Evolutionary conservation across 2,888 invertebrate genomes (phyloP), one percentile per base, ranked within the genome.

Genomic region (Ichneumoninae sp.): DNA sequence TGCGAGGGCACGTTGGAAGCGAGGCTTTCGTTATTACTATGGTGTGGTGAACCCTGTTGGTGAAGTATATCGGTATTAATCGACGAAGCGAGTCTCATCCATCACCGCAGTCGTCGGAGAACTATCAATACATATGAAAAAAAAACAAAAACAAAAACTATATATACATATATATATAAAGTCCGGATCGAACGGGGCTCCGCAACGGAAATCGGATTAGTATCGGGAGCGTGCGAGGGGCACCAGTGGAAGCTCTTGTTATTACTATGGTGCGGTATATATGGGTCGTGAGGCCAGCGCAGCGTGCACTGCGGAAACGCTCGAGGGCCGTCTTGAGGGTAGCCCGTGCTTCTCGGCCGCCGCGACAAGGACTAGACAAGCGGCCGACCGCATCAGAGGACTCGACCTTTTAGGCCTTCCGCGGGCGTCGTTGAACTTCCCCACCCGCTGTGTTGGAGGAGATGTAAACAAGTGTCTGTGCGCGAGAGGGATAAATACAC

Each of bases 361-460:
- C 40, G 44, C 54, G 44, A 78, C 60, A 72, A 74, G 66, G 68
- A 62, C 82, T 66, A 57, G 70, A 60, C 40, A 54, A 71, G 13
- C 72, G 72, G 62, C 69, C 52, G 74, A 22, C 60, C 22, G 57
- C 57, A 78, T 62, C 78, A 16, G 74, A 83, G 82, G 69, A 82
- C 74, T 75, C 54, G 82, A 79, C 60, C 52, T 79, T 82, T 83
- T 70, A 69, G 82, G 60, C 82, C 40, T 69, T 69, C 68, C 68
- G 80, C n/a, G 62, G 69, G 44, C 69, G 78, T 83, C 69, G 70
- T 82, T 82, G 77, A 82, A 82, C 72, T 74, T 60, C 69, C 69
- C 69, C 69, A 72, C 44, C 33, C 26, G 19, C 44, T 57, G 47
- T 22, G 40, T 10, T 10, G 5, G 40, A 57, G 30, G 36, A 26